phyloP scores from a whole-genome alignment of 2,113 vertebrate genomes.

The Nibea coibor region DNA sequence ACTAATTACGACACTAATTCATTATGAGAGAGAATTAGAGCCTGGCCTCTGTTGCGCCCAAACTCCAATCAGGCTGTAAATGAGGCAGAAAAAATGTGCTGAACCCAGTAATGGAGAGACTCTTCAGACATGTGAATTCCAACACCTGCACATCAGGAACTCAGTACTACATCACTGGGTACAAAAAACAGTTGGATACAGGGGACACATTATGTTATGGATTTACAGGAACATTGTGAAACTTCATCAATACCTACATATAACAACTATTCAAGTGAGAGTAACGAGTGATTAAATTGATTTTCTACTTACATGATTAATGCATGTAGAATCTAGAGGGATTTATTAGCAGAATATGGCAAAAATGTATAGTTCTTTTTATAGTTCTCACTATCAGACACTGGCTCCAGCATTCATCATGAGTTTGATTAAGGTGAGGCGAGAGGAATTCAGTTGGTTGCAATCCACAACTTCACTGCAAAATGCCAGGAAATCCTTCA shows the following conservation, averaged over 20 bases:
- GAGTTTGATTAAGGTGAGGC: too few relatives aligned
- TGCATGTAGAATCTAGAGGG: too few relatives aligned
- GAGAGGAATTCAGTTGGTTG: too few relatives aligned
- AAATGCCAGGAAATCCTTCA: too few relatives aligned
- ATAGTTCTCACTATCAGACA: too few relatives aligned
- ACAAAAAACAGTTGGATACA: neutral
- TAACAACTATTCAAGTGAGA: neutral
- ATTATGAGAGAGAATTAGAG: slow-evolving; percentile 80
- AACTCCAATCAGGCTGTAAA: slow-evolving; percentile 81
- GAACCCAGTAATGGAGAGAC: slow-evolving; percentile 66
- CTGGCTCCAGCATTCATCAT: too few relatives aligned
- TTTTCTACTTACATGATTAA: too few relatives aligned
- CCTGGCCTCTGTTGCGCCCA: slow-evolving; percentile 69
- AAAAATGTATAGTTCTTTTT: too few relatives aligned
- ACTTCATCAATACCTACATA: neutral
- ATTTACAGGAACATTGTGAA: neutral
- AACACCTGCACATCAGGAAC: slow-evolving; percentile 55
- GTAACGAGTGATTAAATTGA: too few relatives aligned
- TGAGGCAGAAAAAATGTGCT: slow-evolving; percentile 78
- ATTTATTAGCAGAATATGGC: too few relatives aligned
- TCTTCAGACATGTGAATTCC: slow-evolving; percentile 60
- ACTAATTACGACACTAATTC: slow-evolving; percentile 82
- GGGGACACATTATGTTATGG: neutral
- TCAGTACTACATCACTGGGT: slow-evolving; percentile 1
- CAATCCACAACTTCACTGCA: too few relatives aligned